Conservation (phyloP, 2,888 invertebrate species). For the Tinea semifulvella region DNA sequence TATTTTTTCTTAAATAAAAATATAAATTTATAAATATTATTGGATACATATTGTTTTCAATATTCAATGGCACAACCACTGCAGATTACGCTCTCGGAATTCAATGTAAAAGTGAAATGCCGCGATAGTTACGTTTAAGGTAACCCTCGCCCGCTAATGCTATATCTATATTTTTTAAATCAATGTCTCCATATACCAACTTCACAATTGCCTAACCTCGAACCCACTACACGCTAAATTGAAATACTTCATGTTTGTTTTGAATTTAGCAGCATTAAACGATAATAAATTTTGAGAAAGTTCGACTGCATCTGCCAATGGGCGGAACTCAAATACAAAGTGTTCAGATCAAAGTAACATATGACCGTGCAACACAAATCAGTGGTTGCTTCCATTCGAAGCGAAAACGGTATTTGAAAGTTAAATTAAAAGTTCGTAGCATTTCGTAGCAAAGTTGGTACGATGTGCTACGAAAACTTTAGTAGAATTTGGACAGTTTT, state of each 20-base stretch:
- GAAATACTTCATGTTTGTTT: conserved; percentile 12
- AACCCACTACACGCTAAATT: conserved; percentile 8
- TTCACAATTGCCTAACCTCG: neutral
- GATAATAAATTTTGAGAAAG: conserved; percentile 9
- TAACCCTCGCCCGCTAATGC: too few relatives aligned
- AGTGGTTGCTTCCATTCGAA: neutral
- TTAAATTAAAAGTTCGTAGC: conserved; percentile 8
- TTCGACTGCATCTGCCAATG: conserved; percentile 3
- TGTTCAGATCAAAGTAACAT: neutral
- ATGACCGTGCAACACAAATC: neutral
- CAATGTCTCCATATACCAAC: conserved; percentile 3
- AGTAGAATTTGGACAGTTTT: neutral
- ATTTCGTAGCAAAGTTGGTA: neutral
- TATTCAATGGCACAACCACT: too few relatives aligned
- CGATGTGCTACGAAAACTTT: conserved; percentile 1
- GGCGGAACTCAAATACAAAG: conserved; percentile 1
- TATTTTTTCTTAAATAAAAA: too few relatives aligned
- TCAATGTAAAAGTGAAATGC: too few relatives aligned
- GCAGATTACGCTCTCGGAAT: too few relatives aligned
- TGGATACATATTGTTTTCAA: too few relatives aligned
- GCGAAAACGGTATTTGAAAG: neutral
- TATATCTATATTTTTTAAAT: too few relatives aligned
- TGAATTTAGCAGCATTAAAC: conserved; percentile 13
- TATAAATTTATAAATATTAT: too few relatives aligned
- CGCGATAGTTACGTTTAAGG: too few relatives aligned